Evolutionary conservation across 2,113 vertebrate genomes (phyloP), one percentile per base, ranked within the genome.

Genomic region (Nothobranchius kuhntae): DNA sequence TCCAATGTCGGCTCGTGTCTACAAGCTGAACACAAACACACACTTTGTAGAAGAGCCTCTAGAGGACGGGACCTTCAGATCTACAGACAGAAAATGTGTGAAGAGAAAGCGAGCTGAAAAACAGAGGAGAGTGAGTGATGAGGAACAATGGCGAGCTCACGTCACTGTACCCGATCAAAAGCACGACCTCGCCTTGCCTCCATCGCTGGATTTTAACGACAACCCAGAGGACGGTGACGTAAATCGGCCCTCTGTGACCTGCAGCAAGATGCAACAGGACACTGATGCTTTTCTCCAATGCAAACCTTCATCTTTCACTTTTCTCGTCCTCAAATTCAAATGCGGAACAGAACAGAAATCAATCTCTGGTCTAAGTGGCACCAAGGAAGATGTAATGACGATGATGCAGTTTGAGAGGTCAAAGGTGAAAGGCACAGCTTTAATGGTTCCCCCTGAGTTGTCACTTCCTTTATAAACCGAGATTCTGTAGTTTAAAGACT

Each of bases 351-450:
- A 30, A 30, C 30, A 30, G 38, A 52, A 58, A 55, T 52, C 36
- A 26, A 68, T 56, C 65, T 60, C 4, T 8, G 35, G 67, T 75
- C 62, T 52, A 35, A 69, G 61, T 15, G 61, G 73, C 68, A 57
- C 35, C n/a, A n/a, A 21, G 42, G n/a, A 50, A 3, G 45, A 51
- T 47, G 47, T 40, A 56, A 65, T 26, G 59, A 61, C 54, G 73
- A 62, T 36, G 21, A 35, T 64, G 57, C n/a, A 54, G 77, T 48
- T 65, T 56, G 59, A 53, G 64, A 75, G 64, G 84, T 83, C 60
- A 81, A 70, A 86, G 73, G 61, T 78, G 89, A 89, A 89, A 92
- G 91, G 91, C 91, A 92, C 91, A 89, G 87, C 88, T 84, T 88
- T 75, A 69, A 59, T 86, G 76, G 80, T 86, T 88, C 87, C 89